phyloP scores from a whole-genome alignment of 2,797 vertebrate species.

The Protosalanx chinensis region DNA sequence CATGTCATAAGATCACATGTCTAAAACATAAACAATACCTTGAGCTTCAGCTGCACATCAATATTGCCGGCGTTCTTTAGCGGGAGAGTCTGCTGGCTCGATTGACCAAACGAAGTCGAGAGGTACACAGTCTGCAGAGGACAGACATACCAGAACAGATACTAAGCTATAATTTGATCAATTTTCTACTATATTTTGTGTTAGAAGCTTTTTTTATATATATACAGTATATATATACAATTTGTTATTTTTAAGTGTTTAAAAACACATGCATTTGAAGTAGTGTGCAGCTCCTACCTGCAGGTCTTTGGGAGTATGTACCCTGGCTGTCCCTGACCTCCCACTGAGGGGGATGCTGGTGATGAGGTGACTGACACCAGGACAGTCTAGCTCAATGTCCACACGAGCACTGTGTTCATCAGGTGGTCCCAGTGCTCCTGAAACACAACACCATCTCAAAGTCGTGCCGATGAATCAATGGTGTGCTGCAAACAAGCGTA shows the following conservation, averaged over 20 bases:
- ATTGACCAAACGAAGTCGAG: conserved; percentile 73
- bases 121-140: conserved; percentile 80
- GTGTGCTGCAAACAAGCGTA: not conserved
- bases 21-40: conserved; percentile 63
- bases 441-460: not conserved
- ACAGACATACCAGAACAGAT: not conserved
- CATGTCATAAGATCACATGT: not conserved
- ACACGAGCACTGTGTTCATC: conserved; percentile 87
- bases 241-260: not conserved
- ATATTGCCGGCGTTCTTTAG: conserved; percentile 97
- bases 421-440: conserved; percentile 78
- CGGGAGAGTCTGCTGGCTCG: conserved; percentile 80
- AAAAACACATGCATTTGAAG: not conserved
- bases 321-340: conserved; percentile 84
- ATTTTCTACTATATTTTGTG: not conserved
- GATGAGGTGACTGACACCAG: conserved; percentile 84
- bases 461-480: too few relatives aligned
- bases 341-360: conserved; percentile 82
- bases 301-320: conserved; percentile 88
- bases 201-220: not conserved
- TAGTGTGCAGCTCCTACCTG: conserved; percentile 74
- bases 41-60: conserved; percentile 81
- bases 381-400: conserved; percentile 91
- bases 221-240: too few relatives aligned
- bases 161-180: too few relatives aligned